A percentile compares a stretch with the other conserved stretches of the same genome.
phyloP scores from a whole-genome alignment of 2,888 invertebrate species.

The Neoscelio sp. region DNA sequence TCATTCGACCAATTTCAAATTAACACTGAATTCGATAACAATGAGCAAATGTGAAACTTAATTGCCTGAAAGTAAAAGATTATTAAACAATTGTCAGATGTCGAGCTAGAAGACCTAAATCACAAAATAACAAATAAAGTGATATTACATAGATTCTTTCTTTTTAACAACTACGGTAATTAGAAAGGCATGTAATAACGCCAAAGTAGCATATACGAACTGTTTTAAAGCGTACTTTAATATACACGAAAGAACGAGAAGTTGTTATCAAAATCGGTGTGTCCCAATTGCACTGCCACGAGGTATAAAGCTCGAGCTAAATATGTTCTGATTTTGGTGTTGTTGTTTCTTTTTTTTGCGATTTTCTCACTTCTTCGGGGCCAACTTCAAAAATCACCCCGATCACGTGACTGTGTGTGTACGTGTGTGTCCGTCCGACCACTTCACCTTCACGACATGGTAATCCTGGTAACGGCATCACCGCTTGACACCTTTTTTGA shows the following conservation, averaged over 20 bases:
- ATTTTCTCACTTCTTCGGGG: conserved; percentile 74
- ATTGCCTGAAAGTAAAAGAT: too few species aligned
- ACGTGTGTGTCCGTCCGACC: conserved; percentile 71
- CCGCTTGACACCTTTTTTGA: conserved; percentile 80
- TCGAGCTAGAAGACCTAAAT: too few species aligned
- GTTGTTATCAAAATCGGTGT: conserved; percentile 42
- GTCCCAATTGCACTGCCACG: conserved; percentile 52
- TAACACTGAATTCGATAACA: conserved; percentile 52
- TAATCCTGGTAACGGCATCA: conserved; percentile 74
- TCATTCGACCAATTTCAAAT: conserved; percentile 50
- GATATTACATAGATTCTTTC: too few species aligned
- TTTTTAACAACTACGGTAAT: too few species aligned
- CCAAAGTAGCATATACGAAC: too few species aligned
- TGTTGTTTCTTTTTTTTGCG: conserved; percentile 76
- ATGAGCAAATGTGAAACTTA: too few species aligned
- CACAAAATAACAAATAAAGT: too few species aligned
- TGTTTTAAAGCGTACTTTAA: too few species aligned
- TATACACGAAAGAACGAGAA: too few species aligned
- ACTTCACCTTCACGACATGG: conserved; percentile 75
- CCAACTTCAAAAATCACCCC: conserved; percentile 65
- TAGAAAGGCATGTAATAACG: too few species aligned
- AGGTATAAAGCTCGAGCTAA: conserved; percentile 51
- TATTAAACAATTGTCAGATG: too few species aligned
- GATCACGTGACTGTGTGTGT: conserved; percentile 65
- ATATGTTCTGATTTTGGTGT: conserved; percentile 76